Percentiles rank a stretch among this genome's conserved stretches.
Evolutionary conservation across 2,797 vertebrate species (phyloP).

Genomic region (Cossypha caffra): DNA sequence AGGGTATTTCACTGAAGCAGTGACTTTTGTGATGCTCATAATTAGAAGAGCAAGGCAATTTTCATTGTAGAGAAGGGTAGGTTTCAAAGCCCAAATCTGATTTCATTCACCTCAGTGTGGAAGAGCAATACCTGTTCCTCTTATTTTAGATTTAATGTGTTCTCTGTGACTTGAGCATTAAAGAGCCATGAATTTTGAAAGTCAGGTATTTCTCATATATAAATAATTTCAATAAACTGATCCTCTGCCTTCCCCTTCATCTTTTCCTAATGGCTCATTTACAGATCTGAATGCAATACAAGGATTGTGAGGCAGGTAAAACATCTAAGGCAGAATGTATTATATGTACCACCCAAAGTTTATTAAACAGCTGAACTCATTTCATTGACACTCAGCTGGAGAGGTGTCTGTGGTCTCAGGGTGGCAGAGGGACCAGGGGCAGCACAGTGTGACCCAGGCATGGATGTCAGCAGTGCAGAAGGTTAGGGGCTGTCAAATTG

Average conservation of each 20-base stretch:
- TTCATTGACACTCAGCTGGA: background rate
- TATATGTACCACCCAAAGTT: background rate
- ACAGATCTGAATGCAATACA: background rate
- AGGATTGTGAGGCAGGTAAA: background rate
- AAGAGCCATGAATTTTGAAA: constrained; percentile 21
- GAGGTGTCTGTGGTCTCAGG: accelerated
- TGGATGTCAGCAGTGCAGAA: accelerated
- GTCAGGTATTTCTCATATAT: constrained; percentile 23
- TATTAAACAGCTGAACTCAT: background rate
- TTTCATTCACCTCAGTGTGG: background rate
- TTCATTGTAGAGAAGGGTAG: background rate
- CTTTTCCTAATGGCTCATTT: constrained; percentile 14
- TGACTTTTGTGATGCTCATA: constrained; percentile 58
- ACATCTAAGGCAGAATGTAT: background rate
- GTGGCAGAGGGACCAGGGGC: background rate
- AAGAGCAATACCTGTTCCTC: background rate
- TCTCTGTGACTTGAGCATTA: background rate
- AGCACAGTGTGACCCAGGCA: background rate
- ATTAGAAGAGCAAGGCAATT: constrained; percentile 61
- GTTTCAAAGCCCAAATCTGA: constrained; percentile 25
- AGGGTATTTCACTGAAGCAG: constrained; percentile 59
- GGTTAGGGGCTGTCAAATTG: background rate
- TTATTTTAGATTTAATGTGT: background rate
- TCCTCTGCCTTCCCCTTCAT: background rate
- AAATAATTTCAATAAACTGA: constrained; percentile 37